Percentiles rank a stretch among this genome's conserved stretches.
phyloP scores from a whole-genome alignment of 2,797 vertebrate genomes.

The Agapornis canus region DNA sequence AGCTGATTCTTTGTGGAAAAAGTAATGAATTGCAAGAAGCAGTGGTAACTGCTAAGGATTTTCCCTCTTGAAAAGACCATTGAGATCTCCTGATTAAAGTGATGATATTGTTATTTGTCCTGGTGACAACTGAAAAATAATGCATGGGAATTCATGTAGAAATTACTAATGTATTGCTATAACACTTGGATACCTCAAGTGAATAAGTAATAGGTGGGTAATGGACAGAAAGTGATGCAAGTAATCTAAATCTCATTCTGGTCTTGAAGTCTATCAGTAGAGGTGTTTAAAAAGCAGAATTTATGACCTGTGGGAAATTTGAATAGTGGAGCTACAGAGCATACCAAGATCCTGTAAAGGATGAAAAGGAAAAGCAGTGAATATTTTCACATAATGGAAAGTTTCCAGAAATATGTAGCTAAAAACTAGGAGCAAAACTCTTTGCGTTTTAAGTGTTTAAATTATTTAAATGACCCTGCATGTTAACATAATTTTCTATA shows the following conservation, averaged over 20 bases:
- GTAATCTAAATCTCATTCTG: not conserved
- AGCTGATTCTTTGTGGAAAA: not conserved
- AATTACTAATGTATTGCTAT: not conserved
- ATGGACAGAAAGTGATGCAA: not conserved
- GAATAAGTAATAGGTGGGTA: not conserved
- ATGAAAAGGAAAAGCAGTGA: not conserved
- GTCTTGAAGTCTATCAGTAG: not conserved
- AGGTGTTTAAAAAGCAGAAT: not conserved
- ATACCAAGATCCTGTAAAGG: not conserved
- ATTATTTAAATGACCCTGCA: not conserved
- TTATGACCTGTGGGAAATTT: not conserved
- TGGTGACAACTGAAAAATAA: not conserved
- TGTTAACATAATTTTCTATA: not conserved
- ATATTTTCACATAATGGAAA: not conserved
- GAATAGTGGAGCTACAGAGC: not conserved
- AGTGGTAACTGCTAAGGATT: not conserved
- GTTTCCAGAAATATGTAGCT: not conserved
- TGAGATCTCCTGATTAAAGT: not conserved
- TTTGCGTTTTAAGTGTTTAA: not conserved
- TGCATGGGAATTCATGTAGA: not conserved
- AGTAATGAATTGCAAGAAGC: not conserved
- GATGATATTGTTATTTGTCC: not conserved
- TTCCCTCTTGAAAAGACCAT: not conserved
- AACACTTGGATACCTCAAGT: not conserved
- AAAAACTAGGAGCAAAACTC: not conserved